Evolutionary conservation across 1,140 invertebrate species (phyloP).

Genomic region (Ganaspis sp.): DNA sequence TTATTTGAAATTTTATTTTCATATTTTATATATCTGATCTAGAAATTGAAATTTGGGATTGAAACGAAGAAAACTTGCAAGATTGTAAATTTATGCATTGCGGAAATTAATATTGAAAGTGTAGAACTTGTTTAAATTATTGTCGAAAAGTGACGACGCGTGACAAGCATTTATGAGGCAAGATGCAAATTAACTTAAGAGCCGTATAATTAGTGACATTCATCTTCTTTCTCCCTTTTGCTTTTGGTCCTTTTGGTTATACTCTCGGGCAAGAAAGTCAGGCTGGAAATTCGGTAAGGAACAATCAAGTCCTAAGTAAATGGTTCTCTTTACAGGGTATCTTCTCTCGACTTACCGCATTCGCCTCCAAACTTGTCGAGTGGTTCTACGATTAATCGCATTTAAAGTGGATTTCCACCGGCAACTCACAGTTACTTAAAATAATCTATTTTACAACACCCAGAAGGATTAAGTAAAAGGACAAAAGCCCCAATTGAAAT

Average conservation of each 20-base stretch:
- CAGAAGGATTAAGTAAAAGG: no score
- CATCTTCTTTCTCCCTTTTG: not conserved
- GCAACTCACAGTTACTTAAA: conserved; percentile 26
- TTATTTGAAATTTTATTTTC: no score
- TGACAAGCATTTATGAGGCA: not conserved
- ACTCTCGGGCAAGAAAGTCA: not conserved
- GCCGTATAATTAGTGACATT: conserved; percentile 1
- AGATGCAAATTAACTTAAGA: conserved; percentile 7
- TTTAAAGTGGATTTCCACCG: conserved; percentile 40
- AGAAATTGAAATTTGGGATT: no score
- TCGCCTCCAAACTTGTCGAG: conserved; percentile 39
- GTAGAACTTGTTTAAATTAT: not conserved
- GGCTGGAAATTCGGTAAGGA: conserved; percentile 24
- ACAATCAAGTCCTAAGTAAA: conserved; percentile 44
- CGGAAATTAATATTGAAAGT: not conserved
- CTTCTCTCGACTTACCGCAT: conserved; percentile 33
- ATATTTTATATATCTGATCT: no score
- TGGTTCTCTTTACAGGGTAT: conserved; percentile 39
- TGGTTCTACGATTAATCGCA: conserved; percentile 37
- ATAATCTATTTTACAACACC: conserved; percentile 24
- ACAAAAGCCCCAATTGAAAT: no score
- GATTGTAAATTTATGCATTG: no score
- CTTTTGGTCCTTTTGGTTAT: not conserved
- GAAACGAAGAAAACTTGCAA: no score
- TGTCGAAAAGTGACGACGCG: not conserved